Evolutionary conservation across 1,140 invertebrate genomes (phyloP), one percentile per base, ranked within the genome.

Genomic region (Drosophila cardini): DNA sequence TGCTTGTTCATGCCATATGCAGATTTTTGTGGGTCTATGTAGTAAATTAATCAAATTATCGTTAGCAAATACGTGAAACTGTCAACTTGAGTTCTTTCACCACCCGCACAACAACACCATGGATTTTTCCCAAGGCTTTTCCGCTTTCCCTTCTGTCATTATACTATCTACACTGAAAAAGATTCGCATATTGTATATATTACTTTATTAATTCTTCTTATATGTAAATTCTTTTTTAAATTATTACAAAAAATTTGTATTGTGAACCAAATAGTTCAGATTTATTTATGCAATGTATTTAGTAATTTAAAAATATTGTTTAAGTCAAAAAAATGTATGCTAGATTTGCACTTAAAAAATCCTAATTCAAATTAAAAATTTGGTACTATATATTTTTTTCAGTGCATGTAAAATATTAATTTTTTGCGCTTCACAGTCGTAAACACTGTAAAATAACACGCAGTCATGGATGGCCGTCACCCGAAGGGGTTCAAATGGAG

Each of bases 41-140:
- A 53, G 15, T 48, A 46, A 64, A 82, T 81, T 67, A 81, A 80
- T 80, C 77, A 80, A 67, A 65, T 72, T 75, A 77, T 69, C 78
- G 26, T 62, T 67, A 60, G 42, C 36, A 36, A 38, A 60, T 34
- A 53, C 13, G n/a, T 34, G 21, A 11, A 26, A 18, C 26, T 16
- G n/a, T 32, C 4, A n/a, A 9, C 36, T 2, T 2, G 2, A 11
- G 9, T 9, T 11, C 13, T 21, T 11, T 16, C 15, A 18, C 13
- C 7, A 11, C 11, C 36, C 18, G 11, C 34, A 18, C 52, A 38
- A 21, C 21, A 18, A 26, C 50, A 10, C 32, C 52, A 13, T 26
- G 21, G 9, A 9, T 26, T 6, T 18, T 38, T 45, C 8, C 16
- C 21, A 10, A 9, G n/a, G 9, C 5, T 32, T 1, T 13, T 2